A percentile compares a stretch with the other conserved stretches of the same genome.
phyloP scores from a whole-genome alignment of 2,888 invertebrate genomes.

The Napeogenes sylphis region DNA sequence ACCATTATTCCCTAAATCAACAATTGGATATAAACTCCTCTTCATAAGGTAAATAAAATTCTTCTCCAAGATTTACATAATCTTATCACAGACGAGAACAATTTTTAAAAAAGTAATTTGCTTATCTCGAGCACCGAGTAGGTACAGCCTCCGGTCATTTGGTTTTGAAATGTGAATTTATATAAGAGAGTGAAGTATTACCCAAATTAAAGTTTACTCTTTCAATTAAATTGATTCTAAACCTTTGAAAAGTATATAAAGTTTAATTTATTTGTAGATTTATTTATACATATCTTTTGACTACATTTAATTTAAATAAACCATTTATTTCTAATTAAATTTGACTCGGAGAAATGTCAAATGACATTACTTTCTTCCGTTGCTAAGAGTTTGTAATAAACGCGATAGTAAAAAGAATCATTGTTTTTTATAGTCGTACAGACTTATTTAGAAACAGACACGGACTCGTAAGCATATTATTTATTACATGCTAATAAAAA shows the following conservation, averaged over 20 bases:
- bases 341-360: neutral
- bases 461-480: too few relatives aligned
- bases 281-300: neutral
- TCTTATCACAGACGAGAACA: constrained; percentile 38
- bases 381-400: constrained; percentile 9
- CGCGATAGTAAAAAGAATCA: neutral
- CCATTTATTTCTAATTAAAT: neutral
- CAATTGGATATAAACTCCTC: constrained; percentile 25
- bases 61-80: constrained; percentile 47
- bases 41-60: constrained; percentile 29
- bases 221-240: too few relatives aligned
- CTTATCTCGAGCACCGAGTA: constrained; percentile 40
- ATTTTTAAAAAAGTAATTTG: constrained; percentile 53
- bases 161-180: constrained; percentile 23
- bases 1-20: constrained; percentile 24
- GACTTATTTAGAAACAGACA: too few relatives aligned
- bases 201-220: neutral
- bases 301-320: neutral
- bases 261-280: too few relatives aligned
- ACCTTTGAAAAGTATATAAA: too few relatives aligned
- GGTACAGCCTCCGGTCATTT: constrained; percentile 25
- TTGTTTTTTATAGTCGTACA: neutral
- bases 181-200: neutral
- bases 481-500: too few relatives aligned
- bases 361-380: constrained; percentile 27